phyloP scores from a whole-genome alignment of 35 echinoderm and acorn worm species.

The Hemicentrotus pulcherrimus region DNA sequence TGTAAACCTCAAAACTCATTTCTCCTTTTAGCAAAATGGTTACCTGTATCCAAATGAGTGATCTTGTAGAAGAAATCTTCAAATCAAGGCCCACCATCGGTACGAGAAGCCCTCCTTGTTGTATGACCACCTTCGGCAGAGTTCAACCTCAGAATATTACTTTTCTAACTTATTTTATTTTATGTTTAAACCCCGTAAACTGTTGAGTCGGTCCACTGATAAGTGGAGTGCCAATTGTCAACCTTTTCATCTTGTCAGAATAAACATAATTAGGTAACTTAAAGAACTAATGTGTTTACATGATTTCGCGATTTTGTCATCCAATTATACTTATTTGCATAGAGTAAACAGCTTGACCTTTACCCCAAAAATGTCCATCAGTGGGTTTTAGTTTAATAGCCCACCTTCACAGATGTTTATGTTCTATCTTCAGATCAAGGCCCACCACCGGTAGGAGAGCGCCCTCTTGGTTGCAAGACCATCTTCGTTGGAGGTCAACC shows the following conservation, averaged over 20 bases:
- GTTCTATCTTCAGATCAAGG: constrained; percentile 9
- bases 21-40: too few species aligned
- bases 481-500: constrained; percentile 77
- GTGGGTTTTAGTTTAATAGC: background rate
- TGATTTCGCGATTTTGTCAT: background rate
- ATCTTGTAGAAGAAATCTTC: background rate
- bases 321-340: background rate
- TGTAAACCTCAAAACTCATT: too few species aligned
- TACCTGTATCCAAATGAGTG: too few species aligned
- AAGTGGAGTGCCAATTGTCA: background rate
- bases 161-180: too few species aligned
- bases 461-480: constrained; percentile 71
- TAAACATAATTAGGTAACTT: background rate
- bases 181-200: too few species aligned
- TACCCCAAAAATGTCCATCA: too few species aligned
- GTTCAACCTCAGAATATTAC: constrained; percentile 62
- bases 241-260: background rate
- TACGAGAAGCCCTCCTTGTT: constrained; percentile 65
- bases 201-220: too few species aligned
- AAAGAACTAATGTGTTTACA: background rate
- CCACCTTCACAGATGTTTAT: background rate
- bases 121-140: constrained; percentile 73
- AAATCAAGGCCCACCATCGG: constrained; percentile 39
- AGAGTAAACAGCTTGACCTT: background rate
- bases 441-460: constrained; percentile 57